These are phyloP conservation scores for Ataeniobius toweri DNA, from an alignment of 2,797 vertebrate species.

Conservation along the genomic window DNA sequence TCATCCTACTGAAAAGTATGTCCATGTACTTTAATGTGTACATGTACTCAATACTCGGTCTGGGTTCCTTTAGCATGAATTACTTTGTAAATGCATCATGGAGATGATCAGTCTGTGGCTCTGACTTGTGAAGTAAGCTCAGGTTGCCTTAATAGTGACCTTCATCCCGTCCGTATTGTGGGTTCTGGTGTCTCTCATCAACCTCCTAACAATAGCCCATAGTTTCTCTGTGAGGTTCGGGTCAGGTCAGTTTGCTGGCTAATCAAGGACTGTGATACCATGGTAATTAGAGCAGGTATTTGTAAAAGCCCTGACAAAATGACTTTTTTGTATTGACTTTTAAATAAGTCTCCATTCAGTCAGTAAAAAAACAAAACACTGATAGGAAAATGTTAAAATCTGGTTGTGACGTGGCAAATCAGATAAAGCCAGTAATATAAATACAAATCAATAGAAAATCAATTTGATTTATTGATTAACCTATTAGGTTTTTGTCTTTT, in stretches of 20 bases:
- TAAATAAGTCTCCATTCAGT: background rate
- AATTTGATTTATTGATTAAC: background rate
- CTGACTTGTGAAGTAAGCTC: background rate
- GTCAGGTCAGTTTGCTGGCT: constrained; percentile 2
- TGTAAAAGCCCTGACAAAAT: background rate
- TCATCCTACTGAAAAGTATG: background rate
- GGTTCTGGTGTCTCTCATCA: background rate
- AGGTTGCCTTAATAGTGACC: background rate
- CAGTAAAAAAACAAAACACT: background rate
- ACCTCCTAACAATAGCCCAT: background rate
- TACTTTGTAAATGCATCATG: background rate
- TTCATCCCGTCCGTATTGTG: background rate
- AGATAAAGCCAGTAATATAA: background rate
- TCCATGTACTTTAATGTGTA: background rate
- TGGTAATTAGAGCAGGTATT: background rate
- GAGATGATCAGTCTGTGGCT: background rate
- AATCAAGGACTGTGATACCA: background rate
- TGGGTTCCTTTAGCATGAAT: background rate
- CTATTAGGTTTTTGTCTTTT: background rate
- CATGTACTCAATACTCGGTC: background rate
- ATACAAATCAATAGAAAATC: background rate
- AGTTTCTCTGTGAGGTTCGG: background rate
- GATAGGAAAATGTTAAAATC: background rate
- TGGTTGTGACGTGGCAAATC: background rate
- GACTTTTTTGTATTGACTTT: background rate